Conservation (phyloP, 2,888 invertebrate species). For the Polydrusus cervinus region DNA sequence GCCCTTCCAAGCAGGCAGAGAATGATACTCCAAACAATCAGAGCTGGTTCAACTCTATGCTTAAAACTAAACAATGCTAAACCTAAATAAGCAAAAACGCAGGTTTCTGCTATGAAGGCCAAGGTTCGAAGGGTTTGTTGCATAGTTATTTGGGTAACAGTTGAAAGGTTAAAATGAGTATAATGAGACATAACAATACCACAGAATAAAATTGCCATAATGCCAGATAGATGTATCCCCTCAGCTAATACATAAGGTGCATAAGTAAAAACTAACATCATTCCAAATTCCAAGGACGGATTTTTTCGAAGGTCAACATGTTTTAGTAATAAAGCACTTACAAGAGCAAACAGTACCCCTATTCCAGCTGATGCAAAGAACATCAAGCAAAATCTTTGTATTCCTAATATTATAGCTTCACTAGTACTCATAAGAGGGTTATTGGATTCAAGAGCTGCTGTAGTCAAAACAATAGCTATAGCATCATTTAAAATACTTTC, state of each 20-base stretch:
- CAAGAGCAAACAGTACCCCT: constrained; percentile 94
- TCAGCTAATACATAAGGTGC: constrained; percentile 98
- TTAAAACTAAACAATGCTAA: constrained; percentile 95
- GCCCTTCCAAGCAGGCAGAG: constrained; percentile 95
- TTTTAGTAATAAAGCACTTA: constrained; percentile 93
- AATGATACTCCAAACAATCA: constrained; percentile 96
- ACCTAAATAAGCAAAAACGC: constrained; percentile 98
- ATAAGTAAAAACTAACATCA: constrained; percentile 99
- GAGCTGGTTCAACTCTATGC: constrained; percentile 91
- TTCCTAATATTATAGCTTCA: constrained; percentile 90
- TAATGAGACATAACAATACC: constrained; percentile 99
- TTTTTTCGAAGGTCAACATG: constrained; percentile 97
- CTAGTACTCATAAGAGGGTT: constrained; percentile 81
- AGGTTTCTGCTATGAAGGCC: constrained; percentile 98
- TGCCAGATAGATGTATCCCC: constrained; percentile 85
- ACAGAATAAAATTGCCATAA: constrained; percentile 99
- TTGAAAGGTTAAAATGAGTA: constrained; percentile 98
- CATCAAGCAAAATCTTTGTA: constrained; percentile 95
- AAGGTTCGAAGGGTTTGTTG: constrained; percentile 98
- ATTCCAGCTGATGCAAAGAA: constrained; percentile 99
- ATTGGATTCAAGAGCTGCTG: constrained; percentile 85
- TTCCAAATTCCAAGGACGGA: constrained; percentile 98
- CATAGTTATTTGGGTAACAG: constrained; percentile 99
- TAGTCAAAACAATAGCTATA: constrained; percentile 97
- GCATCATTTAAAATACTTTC: constrained; percentile 98